Conservation (phyloP, 2,888 invertebrate genomes). For the Dynastes maya region DNA sequence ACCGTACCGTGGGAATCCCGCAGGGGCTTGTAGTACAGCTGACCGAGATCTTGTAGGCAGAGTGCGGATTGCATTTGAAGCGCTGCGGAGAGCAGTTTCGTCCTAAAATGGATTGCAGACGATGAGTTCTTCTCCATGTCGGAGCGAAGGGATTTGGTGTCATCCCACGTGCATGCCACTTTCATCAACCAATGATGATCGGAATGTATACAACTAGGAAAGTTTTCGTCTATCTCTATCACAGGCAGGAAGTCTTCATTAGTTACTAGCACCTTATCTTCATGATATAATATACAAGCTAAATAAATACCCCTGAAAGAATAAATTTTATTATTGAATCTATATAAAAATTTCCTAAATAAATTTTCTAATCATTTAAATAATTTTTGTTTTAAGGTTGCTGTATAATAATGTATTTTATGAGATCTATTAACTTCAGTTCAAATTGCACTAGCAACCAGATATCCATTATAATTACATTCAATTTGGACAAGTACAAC, state of each 20-base stretch:
- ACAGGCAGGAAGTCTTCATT: slow-evolving; percentile 98
- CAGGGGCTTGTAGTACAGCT: slow-evolving; percentile 93
- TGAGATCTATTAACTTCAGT: too few relatives aligned
- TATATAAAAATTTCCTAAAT: not conserved
- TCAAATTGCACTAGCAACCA: too few relatives aligned
- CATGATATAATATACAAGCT: slow-evolving; percentile 94
- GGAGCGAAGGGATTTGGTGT: slow-evolving; percentile 90
- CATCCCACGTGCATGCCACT: slow-evolving; percentile 97
- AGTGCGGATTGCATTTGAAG: slow-evolving; percentile 93
- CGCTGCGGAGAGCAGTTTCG: slow-evolving; percentile 93
- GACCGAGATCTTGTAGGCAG: slow-evolving; percentile 94
- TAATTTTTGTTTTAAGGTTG: too few relatives aligned
- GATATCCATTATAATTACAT: too few relatives aligned
- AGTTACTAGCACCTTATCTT: slow-evolving; percentile 96
- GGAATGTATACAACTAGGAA: slow-evolving; percentile 90
- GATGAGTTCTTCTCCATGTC: slow-evolving; percentile 96
- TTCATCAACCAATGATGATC: slow-evolving; percentile 99
- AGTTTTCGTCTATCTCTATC: slow-evolving; percentile 97
- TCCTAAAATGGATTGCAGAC: slow-evolving; percentile 92
- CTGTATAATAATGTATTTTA: too few relatives aligned
- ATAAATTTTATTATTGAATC: slow-evolving; percentile 59
- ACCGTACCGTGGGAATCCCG: slow-evolving; percentile 92
- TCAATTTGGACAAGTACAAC: too few relatives aligned
- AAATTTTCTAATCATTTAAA: too few relatives aligned
- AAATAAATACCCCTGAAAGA: slow-evolving; percentile 89